Evolutionary conservation across 2,113 vertebrate genomes (phyloP), one percentile per base, ranked within the genome.

Genomic region (Phaethon lepturus): DNA sequence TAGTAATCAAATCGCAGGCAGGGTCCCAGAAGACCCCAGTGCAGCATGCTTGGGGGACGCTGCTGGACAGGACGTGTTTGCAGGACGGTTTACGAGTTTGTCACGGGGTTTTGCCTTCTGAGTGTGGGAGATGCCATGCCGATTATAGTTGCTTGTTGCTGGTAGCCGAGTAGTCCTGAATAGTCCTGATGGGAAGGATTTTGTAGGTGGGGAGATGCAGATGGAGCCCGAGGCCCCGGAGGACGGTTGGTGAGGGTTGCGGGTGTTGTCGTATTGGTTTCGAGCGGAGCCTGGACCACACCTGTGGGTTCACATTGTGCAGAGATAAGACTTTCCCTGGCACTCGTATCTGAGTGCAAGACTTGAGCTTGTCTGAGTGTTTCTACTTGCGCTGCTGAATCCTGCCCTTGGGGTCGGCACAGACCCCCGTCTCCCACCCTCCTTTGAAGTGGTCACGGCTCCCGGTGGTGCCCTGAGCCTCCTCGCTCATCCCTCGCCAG

Each of bases 1-100:
- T 91, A 75, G 72, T 96, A 95, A 94, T 97, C 93, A 96, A 94
- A 93, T 93, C 0, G n/a, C 69, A 90, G 83, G 50, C 44, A 45
- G 84, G 64, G 53, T 95, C 93, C 87, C 95, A 73, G 71, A 72
- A 93, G 86, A 90, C 58, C 77, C 84, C 28, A 4, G 59, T 17
- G 67, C 13, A 29, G 62, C 31, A 6, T 55, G 38, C 91, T 82
- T 73, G 55, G 86, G 84, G 62, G 64, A 33, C 0, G 1, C 73
- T 72, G 56, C 56, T 85, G 73, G 42, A 7, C 72, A 17, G 17
- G 45, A 14, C 31, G 35, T 6, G 67, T 72, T 71, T 85, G 77
- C 5, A 2, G 84, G 38, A 19, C 52, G 63, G 63, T 50, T 89
- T 76, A 49, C 0, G 17, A 18, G 45, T 88, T 60, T 35, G 5